Evolutionary conservation across 1,140 invertebrate genomes (phyloP).

Genomic region (Papilio polyxenes): DNA sequence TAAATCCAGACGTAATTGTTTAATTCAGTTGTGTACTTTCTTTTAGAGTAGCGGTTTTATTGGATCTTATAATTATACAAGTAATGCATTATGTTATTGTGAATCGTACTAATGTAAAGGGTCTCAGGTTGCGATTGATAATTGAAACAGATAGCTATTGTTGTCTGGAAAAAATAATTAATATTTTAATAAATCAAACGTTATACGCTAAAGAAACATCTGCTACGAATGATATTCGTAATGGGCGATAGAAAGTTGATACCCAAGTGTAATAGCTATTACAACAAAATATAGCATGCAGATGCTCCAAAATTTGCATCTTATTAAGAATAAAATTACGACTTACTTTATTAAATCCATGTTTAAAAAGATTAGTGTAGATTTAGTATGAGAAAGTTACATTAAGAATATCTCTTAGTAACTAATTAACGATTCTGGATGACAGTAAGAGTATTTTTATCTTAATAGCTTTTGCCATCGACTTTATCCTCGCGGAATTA

Average conservation of each 20-base stretch:
- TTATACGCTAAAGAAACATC: not conserved
- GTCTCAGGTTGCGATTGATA: no score
- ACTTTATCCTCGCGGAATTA: no score
- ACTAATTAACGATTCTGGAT: not conserved
- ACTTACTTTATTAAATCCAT: not conserved
- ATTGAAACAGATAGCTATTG: not conserved
- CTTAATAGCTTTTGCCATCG: no score
- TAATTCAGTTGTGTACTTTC: no score
- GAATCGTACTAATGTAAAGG: no score
- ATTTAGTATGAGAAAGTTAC: not conserved
- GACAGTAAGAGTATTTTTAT: not conserved
- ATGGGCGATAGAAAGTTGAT: not conserved
- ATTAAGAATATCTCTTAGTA: not conserved
- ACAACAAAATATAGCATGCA: constrained; percentile 9
- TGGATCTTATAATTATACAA: no score
- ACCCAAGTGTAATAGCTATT: not conserved
- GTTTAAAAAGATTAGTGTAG: not conserved
- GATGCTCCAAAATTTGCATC: not conserved
- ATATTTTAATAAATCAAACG: not conserved
- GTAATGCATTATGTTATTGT: no score
- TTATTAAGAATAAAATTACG: constrained; percentile 4
- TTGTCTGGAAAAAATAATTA: not conserved
- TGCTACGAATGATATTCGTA: not conserved
- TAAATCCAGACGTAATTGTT: no score
- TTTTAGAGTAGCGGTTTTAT: no score